Conservation (phyloP, 2,888 invertebrate genomes). For the Saturnia pavonia region DNA sequence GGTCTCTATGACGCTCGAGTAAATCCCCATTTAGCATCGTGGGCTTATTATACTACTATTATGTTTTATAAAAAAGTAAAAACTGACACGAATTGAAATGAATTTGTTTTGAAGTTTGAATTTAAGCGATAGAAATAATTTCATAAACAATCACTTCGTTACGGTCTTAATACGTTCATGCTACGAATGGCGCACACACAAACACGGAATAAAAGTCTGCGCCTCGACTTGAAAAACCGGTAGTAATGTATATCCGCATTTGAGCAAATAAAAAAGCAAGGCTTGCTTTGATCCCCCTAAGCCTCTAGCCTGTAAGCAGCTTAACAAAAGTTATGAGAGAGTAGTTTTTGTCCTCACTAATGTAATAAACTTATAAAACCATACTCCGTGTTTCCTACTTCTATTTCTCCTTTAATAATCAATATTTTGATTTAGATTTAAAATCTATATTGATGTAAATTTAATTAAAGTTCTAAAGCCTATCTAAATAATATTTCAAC, state of each 20-base stretch:
- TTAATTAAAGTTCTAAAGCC: not conserved
- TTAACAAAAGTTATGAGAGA: not conserved
- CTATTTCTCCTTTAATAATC: too few species aligned
- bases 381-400: too few species aligned
- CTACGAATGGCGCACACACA: not conserved
- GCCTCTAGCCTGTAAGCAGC: not conserved
- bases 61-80: not conserved
- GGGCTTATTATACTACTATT: too few species aligned
- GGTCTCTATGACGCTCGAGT: too few species aligned
- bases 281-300: not conserved
- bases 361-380: not conserved
- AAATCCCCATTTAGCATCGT: too few species aligned
- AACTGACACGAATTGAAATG: not conserved
- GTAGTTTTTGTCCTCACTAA: not conserved
- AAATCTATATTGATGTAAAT: not conserved
- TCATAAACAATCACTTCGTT: not conserved
- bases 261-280: not conserved
- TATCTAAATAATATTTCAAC: not conserved
- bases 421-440: too few species aligned
- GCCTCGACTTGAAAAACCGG: not conserved
- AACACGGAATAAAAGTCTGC: not conserved
- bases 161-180: not conserved
- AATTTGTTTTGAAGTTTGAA: not conserved
- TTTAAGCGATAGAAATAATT: not conserved
- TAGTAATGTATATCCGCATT: not conserved